Evolutionary conservation across 2,888 invertebrate species (phyloP).

Genomic region (Muscina levida): DNA sequence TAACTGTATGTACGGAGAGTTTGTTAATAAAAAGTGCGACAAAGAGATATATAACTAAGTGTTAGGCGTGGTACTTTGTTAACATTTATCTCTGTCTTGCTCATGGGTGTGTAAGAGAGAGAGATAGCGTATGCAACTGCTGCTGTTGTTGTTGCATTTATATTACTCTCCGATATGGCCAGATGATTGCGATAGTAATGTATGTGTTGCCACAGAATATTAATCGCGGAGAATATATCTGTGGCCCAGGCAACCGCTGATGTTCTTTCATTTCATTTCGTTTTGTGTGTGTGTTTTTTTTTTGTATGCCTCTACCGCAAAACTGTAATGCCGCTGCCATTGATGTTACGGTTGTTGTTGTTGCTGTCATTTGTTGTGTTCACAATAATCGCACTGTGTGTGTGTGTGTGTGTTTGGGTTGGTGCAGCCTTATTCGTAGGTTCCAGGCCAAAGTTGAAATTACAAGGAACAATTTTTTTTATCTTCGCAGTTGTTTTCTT

Average conservation of each 20-base stretch:
- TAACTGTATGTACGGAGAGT: background rate
- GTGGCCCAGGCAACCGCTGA: constrained; percentile 22
- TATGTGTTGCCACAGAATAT: constrained; percentile 58
- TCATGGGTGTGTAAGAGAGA: constrained; percentile 7
- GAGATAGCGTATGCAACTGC: constrained; percentile 16
- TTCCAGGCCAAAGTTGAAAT: constrained; percentile 1
- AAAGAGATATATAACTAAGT: background rate
- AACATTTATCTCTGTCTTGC: constrained; percentile 8
- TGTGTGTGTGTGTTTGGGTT: constrained; percentile 3
- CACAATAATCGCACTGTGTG: constrained; percentile 37
- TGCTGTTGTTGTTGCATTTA: constrained; percentile 3
- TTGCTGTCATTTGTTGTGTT: constrained; percentile 37
- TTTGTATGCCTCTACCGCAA: constrained; percentile 9
- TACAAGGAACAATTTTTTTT: no score
- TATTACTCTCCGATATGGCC: constrained; percentile 1
- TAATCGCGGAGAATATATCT: constrained; percentile 43
- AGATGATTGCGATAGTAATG: constrained; percentile 4
- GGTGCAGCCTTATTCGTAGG: constrained; percentile 16
- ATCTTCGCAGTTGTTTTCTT: constrained; percentile 51
- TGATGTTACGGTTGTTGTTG: constrained; percentile 20
- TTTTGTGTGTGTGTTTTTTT: no score
- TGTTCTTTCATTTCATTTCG: constrained; percentile 44
- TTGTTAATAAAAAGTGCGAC: background rate
- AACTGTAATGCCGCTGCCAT: constrained; percentile 30
- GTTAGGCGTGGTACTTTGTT: constrained; percentile 51